Evolutionary conservation across 2,888 invertebrate genomes (phyloP), one percentile per base, ranked within the genome.

Genomic region (Brachyopa scutellaris): DNA sequence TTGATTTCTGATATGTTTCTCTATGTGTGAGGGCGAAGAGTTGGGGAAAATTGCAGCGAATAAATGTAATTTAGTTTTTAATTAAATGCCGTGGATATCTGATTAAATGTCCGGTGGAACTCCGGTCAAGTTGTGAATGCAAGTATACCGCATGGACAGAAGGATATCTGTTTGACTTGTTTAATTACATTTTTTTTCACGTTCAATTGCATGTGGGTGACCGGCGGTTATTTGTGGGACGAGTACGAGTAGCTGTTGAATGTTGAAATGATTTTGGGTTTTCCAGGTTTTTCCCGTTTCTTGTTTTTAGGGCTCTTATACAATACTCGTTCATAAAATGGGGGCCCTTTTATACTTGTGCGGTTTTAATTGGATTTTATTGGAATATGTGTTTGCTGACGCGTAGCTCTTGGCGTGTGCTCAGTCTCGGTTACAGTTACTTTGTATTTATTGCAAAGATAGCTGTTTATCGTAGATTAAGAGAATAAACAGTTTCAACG

Each of bases 51-150:
- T 66, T 77, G 82, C 77, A 77, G 13, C 59, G 66, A 70, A 82
- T 82, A 72, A 82, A 82, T 82, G 82, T 77, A 82, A 82, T 82
- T 82, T 82, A 82, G 82, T 77, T 82, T 82, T 82, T 82, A 82
- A 82, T 82, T 82, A 82, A 82, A 82, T 76, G 82, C 82, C 61
- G 77, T 38, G 66, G 70, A 82, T 82, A 82, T 82, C 82, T 77
- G 82, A 82, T 82, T 77, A 82, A 77, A 82, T 77, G 82, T 66
- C 82, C 82, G 45, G 31, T 40, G 70, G 66, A 77, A 73, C 40
- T 62, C 57, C 15, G 36, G 5, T 11, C 23, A 17, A 21, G 19
- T 49, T 8, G 47, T 51, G 42, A 13, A 45, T 23, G 26, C 21
- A 31, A 6, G 21, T 6, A 33, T 13, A 8, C 17, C 9, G 6